Percentiles rank a stretch among this genome's conserved stretches.
Evolutionary conservation across 1,140 invertebrate species (phyloP).

Genomic region (Camponotus floridanus): DNA sequence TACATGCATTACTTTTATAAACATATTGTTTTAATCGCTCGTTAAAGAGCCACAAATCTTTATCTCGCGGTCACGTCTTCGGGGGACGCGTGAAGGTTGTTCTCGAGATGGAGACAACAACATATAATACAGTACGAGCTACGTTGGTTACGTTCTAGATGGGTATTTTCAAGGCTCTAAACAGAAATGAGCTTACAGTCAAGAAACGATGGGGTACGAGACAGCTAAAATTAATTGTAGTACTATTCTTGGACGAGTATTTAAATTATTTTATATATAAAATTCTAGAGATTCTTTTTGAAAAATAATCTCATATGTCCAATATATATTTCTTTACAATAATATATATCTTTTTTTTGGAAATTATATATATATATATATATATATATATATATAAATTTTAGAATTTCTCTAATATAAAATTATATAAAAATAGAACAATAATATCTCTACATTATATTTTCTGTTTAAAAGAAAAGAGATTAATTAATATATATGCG

Average conservation of each 20-base stretch:
- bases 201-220: not conserved
- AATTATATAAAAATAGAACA: not conserved
- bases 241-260: not conserved
- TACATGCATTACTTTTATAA: constrained; percentile 1
- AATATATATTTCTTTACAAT: no score
- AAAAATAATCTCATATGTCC: not conserved
- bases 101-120: not conserved
- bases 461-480: not conserved
- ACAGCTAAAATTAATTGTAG: not conserved
- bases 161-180: constrained; percentile 31
- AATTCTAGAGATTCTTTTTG: not conserved
- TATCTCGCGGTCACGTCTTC: constrained; percentile 30
- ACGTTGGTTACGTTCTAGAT: not conserved
- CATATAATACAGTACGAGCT: not conserved
- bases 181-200: not conserved
- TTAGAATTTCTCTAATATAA: not conserved
- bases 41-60: constrained; percentile 25
- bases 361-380: not conserved
- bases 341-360: no score
- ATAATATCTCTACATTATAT: not conserved
- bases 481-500: no score
- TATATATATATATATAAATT: no score
- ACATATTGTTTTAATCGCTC: constrained; percentile 11
- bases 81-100: not conserved
- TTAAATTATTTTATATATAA: not conserved